Evolutionary conservation across 2,113 vertebrate genomes (phyloP), one percentile per base, ranked within the genome.

Genomic region (Acinonyx jubatus): DNA sequence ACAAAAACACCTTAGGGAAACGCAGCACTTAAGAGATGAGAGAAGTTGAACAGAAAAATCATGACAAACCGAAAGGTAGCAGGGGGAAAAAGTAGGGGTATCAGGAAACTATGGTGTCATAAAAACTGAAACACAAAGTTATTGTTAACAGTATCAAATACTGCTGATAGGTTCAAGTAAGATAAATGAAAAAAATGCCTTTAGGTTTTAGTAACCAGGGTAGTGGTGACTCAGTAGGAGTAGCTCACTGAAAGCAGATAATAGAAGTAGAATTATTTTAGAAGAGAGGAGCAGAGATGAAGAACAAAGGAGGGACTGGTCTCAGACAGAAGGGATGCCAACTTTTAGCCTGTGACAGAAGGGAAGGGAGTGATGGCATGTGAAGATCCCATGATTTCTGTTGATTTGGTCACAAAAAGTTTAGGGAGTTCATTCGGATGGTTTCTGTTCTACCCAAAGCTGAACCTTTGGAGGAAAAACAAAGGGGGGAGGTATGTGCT

Each of bases 121-220:
- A 65, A 81, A 88, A 95, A 87, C 84, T 63, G 79, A 82, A 79
- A 76, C 93, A 90, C 41, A 65, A 95, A 92, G 81, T 57, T 36
- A 38, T 76, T 65, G 74, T 80, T 55, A 84, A 65, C 29, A 89
- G 21, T 84, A 65, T 94, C 74, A 94, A 69, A 94, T 76, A 31
- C 52, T 83, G 50, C 71, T 90, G 73, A 96, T 74, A 74, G 48
- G 16, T 89, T 91, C 73, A 87, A 82, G 55, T 63, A 87, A 95
- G 71, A 73, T 45, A 92, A 96, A 45, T 89, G 81, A 73, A 89
- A 79, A 71, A 74, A 74, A 80, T 74, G 79, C 74, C 79, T 92
- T 85, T 92, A 89, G 80, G 66, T 81, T 89, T 97, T 85, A 89
- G 73, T 91, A 89, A 86, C 48, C 36, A 95, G 71, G 81, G 18